Base-by-base conservation (phyloP, 37 sponge, comb jelly and placozoan species). In the Beroe ovata region DNA sequence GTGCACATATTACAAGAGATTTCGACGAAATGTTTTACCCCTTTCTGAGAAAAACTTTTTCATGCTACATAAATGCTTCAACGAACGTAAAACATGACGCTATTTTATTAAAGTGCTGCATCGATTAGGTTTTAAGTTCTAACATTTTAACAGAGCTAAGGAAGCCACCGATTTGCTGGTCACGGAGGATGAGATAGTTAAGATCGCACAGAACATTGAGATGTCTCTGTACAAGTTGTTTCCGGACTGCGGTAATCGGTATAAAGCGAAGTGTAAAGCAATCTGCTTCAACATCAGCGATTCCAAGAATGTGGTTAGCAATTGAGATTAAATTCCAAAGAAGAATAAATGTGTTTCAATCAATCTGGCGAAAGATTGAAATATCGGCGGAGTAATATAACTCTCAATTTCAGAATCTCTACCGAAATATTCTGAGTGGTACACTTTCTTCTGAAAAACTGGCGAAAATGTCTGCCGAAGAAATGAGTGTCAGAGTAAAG, bases 221-320 rank as follows among this genome's bases (percentile, higher is more conserved):
- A 77, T 77, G 84, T 77, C 84, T 11, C 84, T 77, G 47, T 77
- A 77, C 84, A 77, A 77, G 54, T 42, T 77, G 54, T 77, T 36
- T 23, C 84, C 84, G 39, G 84, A 77, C 25, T 77, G 84, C 21
- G 84, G 84, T 11, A 77, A 40, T 41, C n/a, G 84, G 47, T 77
- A 77, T 54, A 77, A 77, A 54, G 84, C 84, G 6, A 77, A 77
- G 84, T 77, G 84, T 23, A 77, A 77, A 42, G 84, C 84, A 1
- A 77, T 77, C 42, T 77, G 84, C 54, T 77, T 77, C 84, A 77
- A 77, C 54, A 77, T 77, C 84, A 77, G 84, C 22, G 84, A 77
- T 25, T 77, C 84, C 23, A 77, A 77, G 38, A 77, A 77, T 41
- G 23, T 77, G 84, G 84, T 77, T n/a, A n/a, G n/a, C n/a, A n/a